Base-by-base conservation (phyloP, 2,113 vertebrate species). In the Onychorhynchus coronatus region DNA sequence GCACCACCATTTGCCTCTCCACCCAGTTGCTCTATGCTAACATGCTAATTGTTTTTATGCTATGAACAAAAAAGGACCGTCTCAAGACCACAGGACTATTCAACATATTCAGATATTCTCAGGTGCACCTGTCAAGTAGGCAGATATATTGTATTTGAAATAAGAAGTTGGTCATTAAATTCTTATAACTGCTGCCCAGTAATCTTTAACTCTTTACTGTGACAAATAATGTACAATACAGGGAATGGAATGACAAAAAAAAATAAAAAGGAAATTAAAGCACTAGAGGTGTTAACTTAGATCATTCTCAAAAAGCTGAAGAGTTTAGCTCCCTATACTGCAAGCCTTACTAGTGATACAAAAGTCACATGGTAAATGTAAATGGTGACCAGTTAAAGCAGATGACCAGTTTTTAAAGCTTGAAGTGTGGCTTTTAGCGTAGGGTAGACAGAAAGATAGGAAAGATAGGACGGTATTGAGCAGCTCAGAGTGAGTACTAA, bases 391-490 rank as follows among this genome's bases (percentile, higher is more conserved):
- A 7, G 18, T 62, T 70, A 35, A 47, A 68, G 78, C 68, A 25
- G 47, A 47, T 46, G 6, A 47, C 2, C 18, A 18, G 4, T 8
- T 58, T 79, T 92, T 76, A 65, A 61, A 13, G 17, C 5, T 37
- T 47, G 37, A 68, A 70, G 10, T 15, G 3, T 47, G 16, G 4
- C 27, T 67, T 88, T 74, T 44, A 68, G 52, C 67, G 23, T 25
- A 65, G 35, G 4, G 3, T 39, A 59, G 31, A 28, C 14, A 83
- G 8, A 41, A 56, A 68, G 15, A 53, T 5, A 25, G 8, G 8
- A 41, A 56, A 68, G 15, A 53, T 5, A 25, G 8, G 4, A 6
- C 0, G 1, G 1, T 44, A 23, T 28, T 70, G 9, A 79, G 2
- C 11, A 76, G 5, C 7, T 62, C 27, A 83, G 12, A 79, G 6